phyloP scores from a whole-genome alignment of 2,797 vertebrate species.

The Scomberomorus guttatus region DNA sequence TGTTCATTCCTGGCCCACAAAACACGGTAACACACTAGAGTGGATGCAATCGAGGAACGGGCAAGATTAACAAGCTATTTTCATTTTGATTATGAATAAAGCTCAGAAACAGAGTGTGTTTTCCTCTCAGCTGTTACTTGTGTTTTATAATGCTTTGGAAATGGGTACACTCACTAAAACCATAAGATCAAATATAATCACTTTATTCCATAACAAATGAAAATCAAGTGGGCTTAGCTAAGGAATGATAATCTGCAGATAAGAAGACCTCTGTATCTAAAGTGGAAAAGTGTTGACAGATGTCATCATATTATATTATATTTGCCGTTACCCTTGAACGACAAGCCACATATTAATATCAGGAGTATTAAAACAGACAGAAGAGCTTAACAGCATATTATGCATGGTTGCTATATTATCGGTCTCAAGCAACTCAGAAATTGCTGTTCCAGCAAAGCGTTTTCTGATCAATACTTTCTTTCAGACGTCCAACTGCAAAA shows the following conservation, averaged over 20 bases:
- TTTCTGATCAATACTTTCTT: conserved; percentile 48
- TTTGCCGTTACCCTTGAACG: neutral
- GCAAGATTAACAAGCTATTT: conserved; percentile 7
- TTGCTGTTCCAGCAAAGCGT: conserved; percentile 17
- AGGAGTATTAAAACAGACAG: neutral
- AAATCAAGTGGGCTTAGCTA: neutral
- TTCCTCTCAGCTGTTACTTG: neutral
- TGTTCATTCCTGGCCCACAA: conserved; percentile 20
- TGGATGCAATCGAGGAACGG: neutral
- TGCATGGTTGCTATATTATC: conserved; percentile 19
- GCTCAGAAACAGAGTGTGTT: neutral
- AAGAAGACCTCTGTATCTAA: neutral
- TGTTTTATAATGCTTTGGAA: conserved; percentile 9
- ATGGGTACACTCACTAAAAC: neutral
- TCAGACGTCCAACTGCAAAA: conserved; percentile 34
- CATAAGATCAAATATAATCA: conserved; percentile 8
- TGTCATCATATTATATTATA: neutral
- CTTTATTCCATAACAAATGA: neutral
- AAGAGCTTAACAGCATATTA: conserved; percentile 26
- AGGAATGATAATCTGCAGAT: neutral
- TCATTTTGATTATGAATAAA: neutral
- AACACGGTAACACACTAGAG: conserved; percentile 15
- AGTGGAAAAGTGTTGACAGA: neutral
- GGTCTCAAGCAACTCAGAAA: conserved; percentile 25
- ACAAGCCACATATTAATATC: neutral